Percentiles rank a stretch among this genome's conserved stretches.
These are phyloP conservation scores for Adelosebastes latens DNA, from an alignment of 2,797 vertebrate species.

Conservation along the genomic window DNA sequence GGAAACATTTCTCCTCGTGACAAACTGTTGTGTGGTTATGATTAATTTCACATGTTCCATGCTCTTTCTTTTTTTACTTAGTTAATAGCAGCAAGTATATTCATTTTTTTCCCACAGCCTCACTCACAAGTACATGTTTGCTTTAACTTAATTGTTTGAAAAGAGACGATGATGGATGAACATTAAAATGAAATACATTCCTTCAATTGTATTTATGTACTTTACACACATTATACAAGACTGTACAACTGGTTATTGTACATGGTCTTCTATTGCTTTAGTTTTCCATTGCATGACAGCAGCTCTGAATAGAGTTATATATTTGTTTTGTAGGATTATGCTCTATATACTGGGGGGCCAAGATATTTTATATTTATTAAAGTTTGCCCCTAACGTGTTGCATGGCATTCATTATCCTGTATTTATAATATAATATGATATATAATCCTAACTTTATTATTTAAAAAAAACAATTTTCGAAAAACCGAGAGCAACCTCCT, in stretches of 20 bases:
- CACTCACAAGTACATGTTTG: not conserved
- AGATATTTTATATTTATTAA: not conserved
- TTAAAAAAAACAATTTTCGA: not conserved
- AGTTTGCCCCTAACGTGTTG: not conserved
- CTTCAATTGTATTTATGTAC: conserved; percentile 7
- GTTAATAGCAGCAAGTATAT: not conserved
- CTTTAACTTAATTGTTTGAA: not conserved
- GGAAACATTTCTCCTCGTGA: conserved; percentile 45
- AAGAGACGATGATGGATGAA: conserved; percentile 11
- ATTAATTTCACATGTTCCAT: conserved; percentile 24
- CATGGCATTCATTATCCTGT: conserved; percentile 2
- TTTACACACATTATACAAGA: not conserved
- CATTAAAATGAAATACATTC: not conserved
- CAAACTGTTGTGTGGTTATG: conserved; percentile 29
- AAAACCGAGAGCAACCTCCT: not conserved
- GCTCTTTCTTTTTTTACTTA: not conserved
- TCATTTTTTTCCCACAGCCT: not conserved
- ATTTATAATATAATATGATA: not conserved
- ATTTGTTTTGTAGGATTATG: not conserved
- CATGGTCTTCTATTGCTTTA: not conserved
- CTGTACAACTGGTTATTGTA: not conserved
- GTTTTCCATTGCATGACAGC: conserved; percentile 11
- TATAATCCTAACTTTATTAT: not conserved
- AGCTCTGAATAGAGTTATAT: not conserved
- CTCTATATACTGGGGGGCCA: not conserved